phyloP scores from a whole-genome alignment of 2,797 vertebrate genomes.

The Potorous gilbertii region DNA sequence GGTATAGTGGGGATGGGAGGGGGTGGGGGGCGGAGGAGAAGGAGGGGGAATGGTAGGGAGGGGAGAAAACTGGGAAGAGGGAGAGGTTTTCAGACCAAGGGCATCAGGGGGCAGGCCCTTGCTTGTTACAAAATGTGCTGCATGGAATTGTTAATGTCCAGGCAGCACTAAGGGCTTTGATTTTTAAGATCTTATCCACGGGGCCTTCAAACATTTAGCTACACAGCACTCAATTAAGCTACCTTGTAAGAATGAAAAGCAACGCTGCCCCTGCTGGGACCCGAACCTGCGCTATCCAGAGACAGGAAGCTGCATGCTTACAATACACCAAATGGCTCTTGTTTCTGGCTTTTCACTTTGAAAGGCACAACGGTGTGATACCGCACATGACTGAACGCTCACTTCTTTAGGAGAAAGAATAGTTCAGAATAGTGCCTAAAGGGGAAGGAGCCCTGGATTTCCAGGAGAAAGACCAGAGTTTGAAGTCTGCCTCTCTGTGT shows the following conservation, averaged over 20 bases:
- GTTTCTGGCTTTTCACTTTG: not conserved
- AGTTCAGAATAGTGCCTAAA: not conserved
- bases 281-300: constrained; percentile 6
- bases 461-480: not conserved
- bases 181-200: constrained; percentile 5
- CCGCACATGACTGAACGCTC: constrained; percentile 40
- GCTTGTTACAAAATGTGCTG: constrained; percentile 48
- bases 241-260: constrained; percentile 41
- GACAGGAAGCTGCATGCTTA: not conserved
- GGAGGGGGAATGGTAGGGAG: not conserved
- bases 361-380: constrained; percentile 81
- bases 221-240: constrained; percentile 33
- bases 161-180: not conserved
- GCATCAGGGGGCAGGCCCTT: constrained; percentile 44
- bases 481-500: not conserved
- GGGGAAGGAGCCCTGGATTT: not conserved
- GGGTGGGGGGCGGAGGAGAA: not conserved
- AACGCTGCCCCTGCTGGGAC: constrained; percentile 5
- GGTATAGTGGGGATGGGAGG: not conserved
- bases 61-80: not conserved
- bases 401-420: not conserved
- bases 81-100: not conserved
- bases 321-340: constrained; percentile 42
- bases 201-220: constrained; percentile 30
- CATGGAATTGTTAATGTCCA: not conserved